Evolutionary conservation across 2,888 invertebrate species (phyloP), one percentile per base, ranked within the genome.

Genomic region (Punctoribates punctum): DNA sequence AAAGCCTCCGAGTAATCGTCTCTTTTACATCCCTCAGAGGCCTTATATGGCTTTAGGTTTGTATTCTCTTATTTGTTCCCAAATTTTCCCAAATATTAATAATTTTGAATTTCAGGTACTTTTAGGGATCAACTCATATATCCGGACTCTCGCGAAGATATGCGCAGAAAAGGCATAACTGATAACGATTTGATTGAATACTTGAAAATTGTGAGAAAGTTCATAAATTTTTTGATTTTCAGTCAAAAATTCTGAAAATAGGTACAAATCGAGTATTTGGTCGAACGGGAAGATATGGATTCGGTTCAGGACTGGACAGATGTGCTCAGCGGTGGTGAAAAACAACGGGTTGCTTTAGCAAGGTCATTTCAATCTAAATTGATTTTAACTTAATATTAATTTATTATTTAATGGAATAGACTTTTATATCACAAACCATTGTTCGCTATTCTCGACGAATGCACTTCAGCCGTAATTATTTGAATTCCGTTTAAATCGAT

Each of bases 231-330:
- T 57, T 57, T 65, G 38, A 38, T 54, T 20, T 29, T 75, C 9
- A 38, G 29, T 25, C 25, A 46, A 5, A 8, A 57, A 42, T 17
- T 34, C 86, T 34, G 34, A 54, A 17, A 29, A 20, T 60, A 90
- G 79, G 96, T 96, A 0, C 94, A 96, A 83, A 85, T 97, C 78
- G 88, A 88, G 0, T 93, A 96, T 86, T 87, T 97, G 76, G 86
- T 92, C 67, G 88, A 90, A 77, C 87, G 96, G 73, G 96, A 96
- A 81, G 93, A 92, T 9, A 90, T 95, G 88, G 93, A 96, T 84
- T 90, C 94, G 0, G 90, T 94, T 0, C 94, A 95, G 81, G 98
- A 99, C 86, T 99, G 98, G 98, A 92, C 97, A 88, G 99, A 99
- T 84, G 95, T 98, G 0, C 86, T 99, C 6, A 95, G 94, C 48